These are phyloP conservation scores for Drosophila sp. DNA, from an alignment of 1,140 invertebrate genomes.

Conservation along the genomic window DNA sequence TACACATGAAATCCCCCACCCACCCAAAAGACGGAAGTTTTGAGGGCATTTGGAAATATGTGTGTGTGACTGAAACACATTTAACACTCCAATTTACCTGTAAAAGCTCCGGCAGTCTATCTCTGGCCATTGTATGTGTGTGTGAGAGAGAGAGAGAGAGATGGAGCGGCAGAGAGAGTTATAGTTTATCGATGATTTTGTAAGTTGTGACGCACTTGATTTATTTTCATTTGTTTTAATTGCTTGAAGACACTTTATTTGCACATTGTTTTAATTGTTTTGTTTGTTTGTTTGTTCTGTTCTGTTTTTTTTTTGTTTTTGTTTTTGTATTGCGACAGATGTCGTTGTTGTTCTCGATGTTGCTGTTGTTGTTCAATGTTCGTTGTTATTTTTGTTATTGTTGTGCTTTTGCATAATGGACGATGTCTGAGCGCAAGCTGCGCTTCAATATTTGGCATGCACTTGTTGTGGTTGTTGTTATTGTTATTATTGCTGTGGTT, in stretches of 20 bases:
- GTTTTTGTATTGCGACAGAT: slow-evolving; percentile 18
- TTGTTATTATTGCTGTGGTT: neutral
- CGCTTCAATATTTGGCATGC: slow-evolving; percentile 20
- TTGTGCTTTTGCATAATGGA: slow-evolving; percentile 34
- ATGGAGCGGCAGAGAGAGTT: too few relatives aligned
- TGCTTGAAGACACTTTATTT: slow-evolving; percentile 22
- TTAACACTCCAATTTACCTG: slow-evolving; percentile 67
- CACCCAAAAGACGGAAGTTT: neutral
- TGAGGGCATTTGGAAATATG: slow-evolving; percentile 10
- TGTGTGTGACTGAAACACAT: neutral
- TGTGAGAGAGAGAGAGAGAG: neutral
- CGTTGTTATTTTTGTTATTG: slow-evolving; percentile 19
- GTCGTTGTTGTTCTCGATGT: slow-evolving; percentile 8
- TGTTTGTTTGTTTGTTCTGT: too few relatives aligned
- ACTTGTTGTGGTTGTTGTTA: too few relatives aligned
- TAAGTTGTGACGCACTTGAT: slow-evolving; percentile 20
- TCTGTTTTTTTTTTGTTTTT: too few relatives aligned
- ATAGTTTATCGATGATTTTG: slow-evolving; percentile 31
- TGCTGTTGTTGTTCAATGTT: neutral
- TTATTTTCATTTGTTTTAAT: slow-evolving; percentile 1
- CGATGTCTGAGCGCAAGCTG: slow-evolving; percentile 4
- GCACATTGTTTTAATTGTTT: slow-evolving; percentile 23
- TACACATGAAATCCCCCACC: neutral
- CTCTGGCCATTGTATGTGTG: slow-evolving; percentile 64
- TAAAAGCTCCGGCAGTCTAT: slow-evolving; percentile 80